Evolutionary conservation across 2,888 invertebrate genomes (phyloP), one percentile per base, ranked within the genome.

Genomic region (Plemyria rubiginata): DNA sequence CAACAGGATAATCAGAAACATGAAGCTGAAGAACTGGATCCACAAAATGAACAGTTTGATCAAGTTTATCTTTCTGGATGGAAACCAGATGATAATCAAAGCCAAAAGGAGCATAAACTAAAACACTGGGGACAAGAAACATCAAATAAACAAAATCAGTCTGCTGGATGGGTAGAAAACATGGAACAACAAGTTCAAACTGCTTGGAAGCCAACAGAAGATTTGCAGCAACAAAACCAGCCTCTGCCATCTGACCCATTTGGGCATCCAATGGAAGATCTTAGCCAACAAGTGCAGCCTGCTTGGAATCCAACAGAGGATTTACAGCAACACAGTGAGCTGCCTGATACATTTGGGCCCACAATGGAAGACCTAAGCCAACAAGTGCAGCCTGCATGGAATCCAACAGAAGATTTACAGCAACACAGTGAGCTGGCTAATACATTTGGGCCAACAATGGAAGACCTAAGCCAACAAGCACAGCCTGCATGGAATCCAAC

Each of bases 1-100:
- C 63, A 65, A 2, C 73, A 74, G 65, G 68, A 70, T 67, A 65
- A 53, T 8, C 41, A 58, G 16, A 40, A 66, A 58, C 65, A 60
- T 48, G 68, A 60, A 48, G 13, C 58, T 28, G 45, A 70, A 15
- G 54, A 67, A 28, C 61, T 66, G 16, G 54, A 32, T 11, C 59
- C 65, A 11, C 41, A 70, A 13, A 62, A 60, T 62, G 53, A 70
- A 55, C 65, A 67, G 43, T 49, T 64, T 46, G 54, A 70, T 16
- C 65, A 70, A 57, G 40, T 51, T 45, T 61, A 57, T 29, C 45
- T 56, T 15, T 55, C 54, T 46, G 41, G 53, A 40, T 45, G 61
- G 53, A 43, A 59, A 59, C 22, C 51, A 48, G 54, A 60, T 28
- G 50, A 54, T 55, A 62, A 62, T 51, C 62, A 65, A 58, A 58